Conservation (phyloP, 2,113 vertebrate genomes). For the Bubo scandiacus region DNA sequence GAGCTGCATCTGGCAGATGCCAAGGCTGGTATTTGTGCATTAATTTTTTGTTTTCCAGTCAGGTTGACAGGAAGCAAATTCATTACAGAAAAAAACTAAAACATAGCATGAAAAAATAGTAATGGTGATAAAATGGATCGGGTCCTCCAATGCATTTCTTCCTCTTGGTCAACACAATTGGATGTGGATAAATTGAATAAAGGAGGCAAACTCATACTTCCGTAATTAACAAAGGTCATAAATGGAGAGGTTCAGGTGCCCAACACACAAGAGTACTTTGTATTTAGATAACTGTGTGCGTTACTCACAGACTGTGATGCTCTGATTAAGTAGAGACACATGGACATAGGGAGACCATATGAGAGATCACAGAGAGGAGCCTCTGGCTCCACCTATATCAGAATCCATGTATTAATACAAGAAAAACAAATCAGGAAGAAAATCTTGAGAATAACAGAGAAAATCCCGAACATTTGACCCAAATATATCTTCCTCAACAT, state of each 20-base stretch:
- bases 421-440: background rate
- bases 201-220: background rate
- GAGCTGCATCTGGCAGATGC: background rate
- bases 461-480: background rate
- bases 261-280: background rate
- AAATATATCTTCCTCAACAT: background rate
- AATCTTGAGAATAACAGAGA: background rate
- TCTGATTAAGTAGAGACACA: background rate
- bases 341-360: background rate
- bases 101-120: background rate
- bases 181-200: background rate
- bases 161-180: background rate
- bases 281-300: background rate
- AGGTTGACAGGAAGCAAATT: background rate
- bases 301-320: background rate
- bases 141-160: background rate
- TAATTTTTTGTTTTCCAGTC: background rate
- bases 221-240: background rate
- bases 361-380: background rate
- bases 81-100: background rate
- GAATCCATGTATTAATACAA: rapidly evolving
- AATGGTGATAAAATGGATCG: background rate
- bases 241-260: background rate
- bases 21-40: background rate
- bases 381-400: background rate